Conservation (phyloP, 2,888 invertebrate species). For the Schizotus pectinicornis region DNA sequence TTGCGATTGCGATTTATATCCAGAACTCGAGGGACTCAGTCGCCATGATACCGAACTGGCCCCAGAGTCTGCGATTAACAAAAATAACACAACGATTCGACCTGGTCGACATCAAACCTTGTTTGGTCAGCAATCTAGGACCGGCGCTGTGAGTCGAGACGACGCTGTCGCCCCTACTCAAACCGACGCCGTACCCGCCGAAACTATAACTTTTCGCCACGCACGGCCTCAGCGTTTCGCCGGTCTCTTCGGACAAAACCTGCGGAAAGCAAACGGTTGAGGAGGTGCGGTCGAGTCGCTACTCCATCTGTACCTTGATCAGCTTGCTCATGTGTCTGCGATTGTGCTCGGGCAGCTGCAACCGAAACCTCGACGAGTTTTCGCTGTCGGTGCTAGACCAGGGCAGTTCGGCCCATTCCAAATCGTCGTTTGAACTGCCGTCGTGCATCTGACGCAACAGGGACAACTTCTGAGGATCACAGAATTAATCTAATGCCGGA, state of each 20-base stretch:
- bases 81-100: neutral
- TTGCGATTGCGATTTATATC: slow-evolving; percentile 77
- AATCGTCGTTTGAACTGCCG: slow-evolving; percentile 60
- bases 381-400: slow-evolving; percentile 67
- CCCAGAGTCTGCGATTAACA: slow-evolving; percentile 61
- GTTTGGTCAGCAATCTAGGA: slow-evolving; percentile 74
- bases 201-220: slow-evolving; percentile 89
- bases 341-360: slow-evolving; percentile 60
- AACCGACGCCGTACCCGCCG: slow-evolving; percentile 72
- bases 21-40: slow-evolving; percentile 76
- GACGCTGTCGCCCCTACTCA: slow-evolving; percentile 68
- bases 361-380: slow-evolving; percentile 49
- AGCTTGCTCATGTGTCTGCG: slow-evolving; percentile 59
- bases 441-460: slow-evolving; percentile 50
- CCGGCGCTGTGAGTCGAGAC: slow-evolving; percentile 69
- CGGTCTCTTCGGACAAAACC: slow-evolving; percentile 66
- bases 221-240: slow-evolving; percentile 60
- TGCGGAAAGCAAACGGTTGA: slow-evolving; percentile 37
- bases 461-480: slow-evolving; percentile 10
- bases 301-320: slow-evolving; percentile 58
- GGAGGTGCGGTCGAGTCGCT: slow-evolving; percentile 14
- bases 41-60: slow-evolving; percentile 69
- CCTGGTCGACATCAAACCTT: slow-evolving; percentile 62
- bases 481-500: neutral
- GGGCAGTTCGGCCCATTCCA: slow-evolving; percentile 59